Conservation (phyloP, 2,113 vertebrate species). For the Ochotona princeps region DNA sequence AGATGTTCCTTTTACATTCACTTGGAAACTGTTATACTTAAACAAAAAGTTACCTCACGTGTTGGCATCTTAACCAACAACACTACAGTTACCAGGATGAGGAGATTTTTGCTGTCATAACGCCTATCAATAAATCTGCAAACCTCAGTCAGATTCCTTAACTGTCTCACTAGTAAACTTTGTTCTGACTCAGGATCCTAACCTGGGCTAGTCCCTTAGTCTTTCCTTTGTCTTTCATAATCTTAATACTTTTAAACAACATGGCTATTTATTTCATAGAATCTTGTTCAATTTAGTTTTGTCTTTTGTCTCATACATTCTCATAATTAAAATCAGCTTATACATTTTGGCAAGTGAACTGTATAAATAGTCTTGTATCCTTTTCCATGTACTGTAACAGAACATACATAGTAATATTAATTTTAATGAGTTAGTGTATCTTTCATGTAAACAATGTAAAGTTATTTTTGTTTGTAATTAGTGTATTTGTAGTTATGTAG, state of each 20-base stretch:
- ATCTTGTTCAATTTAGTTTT: not conserved
- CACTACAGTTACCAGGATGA: not conserved
- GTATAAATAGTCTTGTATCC: not conserved
- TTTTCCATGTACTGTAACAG: not conserved
- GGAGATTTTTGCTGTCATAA: not conserved
- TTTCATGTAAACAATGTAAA: not conserved
- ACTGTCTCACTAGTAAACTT: not conserved
- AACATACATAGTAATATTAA: not conserved
- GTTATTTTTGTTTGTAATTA: slow-evolving; percentile 30
- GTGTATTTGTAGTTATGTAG: too few species aligned
- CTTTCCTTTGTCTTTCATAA: not conserved
- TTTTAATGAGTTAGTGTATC: not conserved
- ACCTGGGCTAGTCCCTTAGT: not conserved
- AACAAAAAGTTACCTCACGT: not conserved
- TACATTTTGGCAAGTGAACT: not conserved
- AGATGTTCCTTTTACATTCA: not conserved
- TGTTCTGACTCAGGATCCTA: not conserved
- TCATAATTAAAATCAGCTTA: not conserved
- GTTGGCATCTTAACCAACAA: not conserved
- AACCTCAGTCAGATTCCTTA: not conserved
- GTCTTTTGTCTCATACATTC: not conserved
- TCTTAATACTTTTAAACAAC: not conserved
- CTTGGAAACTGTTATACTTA: not conserved
- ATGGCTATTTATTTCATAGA: not conserved
- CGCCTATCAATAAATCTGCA: not conserved